phyloP scores from a whole-genome alignment of 2,888 invertebrate genomes.

The Leucozona laternaria region DNA sequence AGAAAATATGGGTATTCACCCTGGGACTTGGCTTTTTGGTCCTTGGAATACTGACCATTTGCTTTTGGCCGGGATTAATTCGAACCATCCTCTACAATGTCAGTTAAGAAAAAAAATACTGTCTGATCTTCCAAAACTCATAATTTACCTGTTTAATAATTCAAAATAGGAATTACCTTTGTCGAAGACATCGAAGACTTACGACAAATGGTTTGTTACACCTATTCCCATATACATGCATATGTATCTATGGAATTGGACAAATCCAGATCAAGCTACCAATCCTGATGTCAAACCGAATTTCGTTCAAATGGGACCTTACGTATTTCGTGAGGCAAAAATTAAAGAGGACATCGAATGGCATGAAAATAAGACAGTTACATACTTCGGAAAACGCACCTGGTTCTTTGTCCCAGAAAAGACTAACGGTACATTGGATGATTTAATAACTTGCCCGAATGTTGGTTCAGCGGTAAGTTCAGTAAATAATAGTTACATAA shows the following conservation, averaged over 20 bases:
- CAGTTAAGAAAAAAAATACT: constrained; percentile 32
- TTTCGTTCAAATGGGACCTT: constrained; percentile 86
- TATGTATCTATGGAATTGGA: constrained; percentile 91
- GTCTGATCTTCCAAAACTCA: background rate
- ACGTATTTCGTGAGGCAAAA: constrained; percentile 86
- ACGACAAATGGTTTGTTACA: constrained; percentile 89
- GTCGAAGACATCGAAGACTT: constrained; percentile 86
- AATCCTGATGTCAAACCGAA: constrained; percentile 85
- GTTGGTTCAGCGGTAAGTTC: constrained; percentile 89
- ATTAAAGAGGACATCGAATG: constrained; percentile 85
- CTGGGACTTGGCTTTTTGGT: constrained; percentile 77
- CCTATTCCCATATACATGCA: constrained; percentile 92
- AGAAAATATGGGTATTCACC: constrained; percentile 82
- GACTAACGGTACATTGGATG: constrained; percentile 88
- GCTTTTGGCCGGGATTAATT: constrained; percentile 80
- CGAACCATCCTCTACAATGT: constrained; percentile 76
- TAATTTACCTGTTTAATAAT: background rate
- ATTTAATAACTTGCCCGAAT: constrained; percentile 90
- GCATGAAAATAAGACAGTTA: constrained; percentile 89
- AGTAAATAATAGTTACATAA: too few relatives aligned
- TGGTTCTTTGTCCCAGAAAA: constrained; percentile 89
- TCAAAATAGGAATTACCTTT: constrained; percentile 50
- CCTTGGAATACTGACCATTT: constrained; percentile 78
- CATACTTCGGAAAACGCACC: constrained; percentile 89
- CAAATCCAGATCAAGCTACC: constrained; percentile 87